Evolutionary conservation across 2,888 invertebrate species (phyloP), one percentile per base, ranked within the genome.

Genomic region (Lepidocyrtoides sp.): DNA sequence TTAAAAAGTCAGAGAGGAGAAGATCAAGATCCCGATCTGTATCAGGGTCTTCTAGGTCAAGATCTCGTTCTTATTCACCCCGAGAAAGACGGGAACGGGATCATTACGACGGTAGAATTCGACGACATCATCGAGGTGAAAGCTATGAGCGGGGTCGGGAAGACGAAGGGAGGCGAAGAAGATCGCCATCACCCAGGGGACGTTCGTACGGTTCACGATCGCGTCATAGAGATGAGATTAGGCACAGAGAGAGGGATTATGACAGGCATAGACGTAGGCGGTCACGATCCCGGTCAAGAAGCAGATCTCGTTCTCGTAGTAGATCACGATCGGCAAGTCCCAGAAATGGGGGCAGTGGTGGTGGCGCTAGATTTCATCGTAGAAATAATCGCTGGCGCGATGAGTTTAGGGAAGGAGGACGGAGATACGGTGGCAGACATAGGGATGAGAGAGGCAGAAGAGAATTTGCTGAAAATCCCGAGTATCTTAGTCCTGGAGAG

Each of bases 161-260:
- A 3, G 79, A 83, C 4, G 87, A 79, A 26, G 66, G 51, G 10
- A 51, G 91, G 8, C 88, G 88, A 23, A 66, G 89, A 12, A 54
- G 89, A 36, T 91, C 92, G 23, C 90, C 89, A 8, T 92, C 89
- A 26, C 92, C 90, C 14, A 72, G 91, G 48, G 77, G 89, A 0
- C 85, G 92, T 2, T 44, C 32, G 2, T 89, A 81, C 51, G 69
- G 66, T 51, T 29, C 72, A 5, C 69, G 91, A 2, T 60, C 85
- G 14, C 77, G 81, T 29, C 77, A 66, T 12, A 51, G 88, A 26
- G 81, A 85, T n/a, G 88, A 85, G 0, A 57, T 14, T 41, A 84
- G 84, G 36, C 63, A 91, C 36, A 79, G 91, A 23, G 89, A 77
- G 14, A 54, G 85, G 0, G 88, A 87, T 0, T 91, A 36, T n/a